These are phyloP conservation scores for Brachypteracias leptosomus DNA, from an alignment of 2,113 vertebrate genomes.

Conservation along the genomic window DNA sequence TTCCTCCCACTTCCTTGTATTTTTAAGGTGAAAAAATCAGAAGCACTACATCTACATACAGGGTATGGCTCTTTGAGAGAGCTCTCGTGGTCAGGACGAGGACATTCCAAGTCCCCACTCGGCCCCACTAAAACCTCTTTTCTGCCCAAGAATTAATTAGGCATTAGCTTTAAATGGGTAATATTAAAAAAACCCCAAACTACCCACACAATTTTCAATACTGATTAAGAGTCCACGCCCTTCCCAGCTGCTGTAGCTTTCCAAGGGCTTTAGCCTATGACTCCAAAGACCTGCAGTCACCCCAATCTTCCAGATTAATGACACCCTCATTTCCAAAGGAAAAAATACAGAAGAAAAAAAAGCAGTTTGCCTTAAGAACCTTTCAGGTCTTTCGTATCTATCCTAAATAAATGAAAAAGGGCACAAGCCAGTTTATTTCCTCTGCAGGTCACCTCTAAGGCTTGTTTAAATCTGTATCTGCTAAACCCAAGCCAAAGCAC, in stretches of 20 bases:
- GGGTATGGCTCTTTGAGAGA: background rate
- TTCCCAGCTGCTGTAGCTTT: background rate
- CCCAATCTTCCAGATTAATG: background rate
- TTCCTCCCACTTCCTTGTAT: background rate
- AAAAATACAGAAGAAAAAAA: background rate
- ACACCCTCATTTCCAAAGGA: conserved; percentile 4
- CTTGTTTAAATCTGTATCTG: conserved; percentile 43
- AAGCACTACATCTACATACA: background rate
- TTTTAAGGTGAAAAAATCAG: conserved; percentile 9
- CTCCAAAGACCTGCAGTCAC: background rate
- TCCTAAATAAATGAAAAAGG: conserved; percentile 8
- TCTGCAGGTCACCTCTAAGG: conserved; percentile 64
- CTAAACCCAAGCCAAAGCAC: conserved; percentile 42
- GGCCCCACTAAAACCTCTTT: conserved; percentile 7
- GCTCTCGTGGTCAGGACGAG: conserved; percentile 7
- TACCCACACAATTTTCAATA: background rate
- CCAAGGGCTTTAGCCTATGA: background rate
- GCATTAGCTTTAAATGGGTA: conserved; percentile 9
- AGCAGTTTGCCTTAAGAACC: conserved; percentile 19
- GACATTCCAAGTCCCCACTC: background rate
- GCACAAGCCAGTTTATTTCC: background rate
- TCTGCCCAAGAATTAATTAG: conserved; percentile 40
- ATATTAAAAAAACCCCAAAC: background rate
- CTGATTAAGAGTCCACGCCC: conserved; percentile 20
- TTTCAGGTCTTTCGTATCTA: conserved; percentile 27